Evolutionary conservation across 2,888 invertebrate species (phyloP).

Genomic region (Tiliacea aurago): DNA sequence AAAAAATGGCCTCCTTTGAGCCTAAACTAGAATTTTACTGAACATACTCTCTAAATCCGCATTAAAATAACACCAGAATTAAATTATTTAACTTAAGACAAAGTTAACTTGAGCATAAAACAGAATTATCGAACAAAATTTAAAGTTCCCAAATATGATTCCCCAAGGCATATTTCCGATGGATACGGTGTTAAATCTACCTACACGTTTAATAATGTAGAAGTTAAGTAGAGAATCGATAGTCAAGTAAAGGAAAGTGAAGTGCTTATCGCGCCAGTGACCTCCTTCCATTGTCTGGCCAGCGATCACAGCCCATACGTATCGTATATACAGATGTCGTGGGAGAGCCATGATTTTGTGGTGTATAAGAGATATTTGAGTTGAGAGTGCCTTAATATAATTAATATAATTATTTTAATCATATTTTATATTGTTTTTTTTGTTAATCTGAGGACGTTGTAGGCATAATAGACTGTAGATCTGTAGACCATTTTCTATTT

Average conservation of each 20-base stretch:
- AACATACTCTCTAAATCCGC: background rate
- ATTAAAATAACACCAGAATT: slow-evolving; percentile 19
- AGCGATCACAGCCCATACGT: slow-evolving; percentile 65
- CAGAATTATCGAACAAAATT: slow-evolving; percentile 17
- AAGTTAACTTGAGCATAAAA: slow-evolving; percentile 25
- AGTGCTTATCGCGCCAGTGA: slow-evolving; percentile 70
- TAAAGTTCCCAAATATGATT: slow-evolving; percentile 29
- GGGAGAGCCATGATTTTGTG: slow-evolving; percentile 11
- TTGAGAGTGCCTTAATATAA: too few species aligned
- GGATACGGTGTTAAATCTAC: slow-evolving; percentile 37
- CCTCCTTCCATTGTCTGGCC: slow-evolving; percentile 74
- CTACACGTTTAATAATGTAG: slow-evolving; percentile 50
- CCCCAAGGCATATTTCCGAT: slow-evolving; percentile 38
- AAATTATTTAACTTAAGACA: background rate
- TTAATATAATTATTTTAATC: too few species aligned
- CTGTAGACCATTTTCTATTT: too few species aligned
- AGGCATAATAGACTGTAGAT: too few species aligned
- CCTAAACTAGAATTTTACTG: too few species aligned
- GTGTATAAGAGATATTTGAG: background rate
- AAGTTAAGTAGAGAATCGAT: slow-evolving; percentile 65
- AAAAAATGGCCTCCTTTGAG: background rate
- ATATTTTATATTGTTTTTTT: too few species aligned
- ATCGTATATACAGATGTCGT: slow-evolving; percentile 33
- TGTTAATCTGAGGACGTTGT: too few species aligned
- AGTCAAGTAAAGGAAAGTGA: slow-evolving; percentile 63